Conservation (phyloP, 2,797 vertebrate species). For the Arnoldichthys spilopterus region DNA sequence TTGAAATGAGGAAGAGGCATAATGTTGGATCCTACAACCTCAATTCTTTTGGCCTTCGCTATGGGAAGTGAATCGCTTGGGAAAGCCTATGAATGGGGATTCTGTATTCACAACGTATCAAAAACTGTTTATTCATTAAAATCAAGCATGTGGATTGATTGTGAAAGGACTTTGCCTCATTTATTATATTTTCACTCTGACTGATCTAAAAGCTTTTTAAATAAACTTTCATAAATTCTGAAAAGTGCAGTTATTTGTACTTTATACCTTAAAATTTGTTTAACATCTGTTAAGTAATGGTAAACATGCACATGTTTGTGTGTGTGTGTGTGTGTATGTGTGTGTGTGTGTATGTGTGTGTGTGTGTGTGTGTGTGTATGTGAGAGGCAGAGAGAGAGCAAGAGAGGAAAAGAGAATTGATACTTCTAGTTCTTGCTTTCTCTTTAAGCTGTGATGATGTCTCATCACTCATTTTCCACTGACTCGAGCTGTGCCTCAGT, state of each 20-base stretch:
- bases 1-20: slow-evolving; percentile 66
- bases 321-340: too few species aligned
- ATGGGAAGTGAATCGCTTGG: slow-evolving; percentile 79
- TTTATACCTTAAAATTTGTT: too few species aligned
- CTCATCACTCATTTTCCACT: slow-evolving; percentile 48
- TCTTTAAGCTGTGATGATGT: slow-evolving; percentile 8
- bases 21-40: slow-evolving; percentile 77
- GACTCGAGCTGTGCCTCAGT: not conserved
- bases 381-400: too few species aligned
- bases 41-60: slow-evolving; percentile 83
- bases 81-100: too few species aligned
- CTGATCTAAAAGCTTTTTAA: too few species aligned
- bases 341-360: too few species aligned
- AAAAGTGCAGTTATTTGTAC: too few species aligned
- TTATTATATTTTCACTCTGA: not conserved
- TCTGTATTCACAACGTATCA: not conserved
- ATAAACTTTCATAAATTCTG: too few species aligned
- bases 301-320: too few species aligned
- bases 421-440: not conserved
- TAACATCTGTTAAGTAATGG: too few species aligned
- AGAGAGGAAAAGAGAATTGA: too few species aligned
- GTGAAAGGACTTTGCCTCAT: not conserved
- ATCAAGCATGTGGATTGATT: not conserved
- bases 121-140: not conserved
- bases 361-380: not conserved